Conservation (phyloP, 2,888 invertebrate species). For the Eueremaeus valkanovi region DNA sequence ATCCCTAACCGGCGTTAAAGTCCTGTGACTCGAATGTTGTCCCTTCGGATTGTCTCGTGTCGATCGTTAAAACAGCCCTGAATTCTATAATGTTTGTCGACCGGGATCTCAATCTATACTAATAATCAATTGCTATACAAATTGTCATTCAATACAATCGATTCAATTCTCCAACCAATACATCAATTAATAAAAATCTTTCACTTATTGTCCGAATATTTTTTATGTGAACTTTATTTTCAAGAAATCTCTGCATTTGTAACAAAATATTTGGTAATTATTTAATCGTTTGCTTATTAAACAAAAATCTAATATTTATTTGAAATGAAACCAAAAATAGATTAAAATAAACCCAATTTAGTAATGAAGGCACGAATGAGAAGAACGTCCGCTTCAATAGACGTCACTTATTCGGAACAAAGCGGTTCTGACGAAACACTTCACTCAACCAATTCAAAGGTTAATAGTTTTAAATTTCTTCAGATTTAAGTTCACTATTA, state of each 20-base stretch:
- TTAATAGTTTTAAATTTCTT: background rate
- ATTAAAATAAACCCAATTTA: too few species aligned
- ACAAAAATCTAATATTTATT: too few species aligned
- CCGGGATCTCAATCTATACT: constrained; percentile 28
- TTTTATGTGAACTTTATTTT: background rate
- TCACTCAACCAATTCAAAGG: constrained; percentile 41
- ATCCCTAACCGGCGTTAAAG: background rate
- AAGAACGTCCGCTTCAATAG: constrained; percentile 39
- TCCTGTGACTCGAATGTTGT: constrained; percentile 20
- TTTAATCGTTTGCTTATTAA: background rate
- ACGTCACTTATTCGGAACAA: constrained; percentile 20
- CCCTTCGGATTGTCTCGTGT: constrained; percentile 20
- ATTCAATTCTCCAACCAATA: background rate
- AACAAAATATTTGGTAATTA: background rate
- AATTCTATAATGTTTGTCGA: constrained; percentile 30
- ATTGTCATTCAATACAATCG: too few species aligned
- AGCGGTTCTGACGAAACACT: constrained; percentile 37
- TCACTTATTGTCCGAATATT: too few species aligned
- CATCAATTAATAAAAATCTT: background rate
- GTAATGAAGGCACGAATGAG: constrained; percentile 37
- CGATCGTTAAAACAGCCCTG: constrained; percentile 29
- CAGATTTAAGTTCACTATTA: background rate
- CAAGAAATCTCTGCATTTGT: background rate
- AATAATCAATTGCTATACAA: background rate
- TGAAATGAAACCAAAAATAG: too few species aligned